phyloP scores from a whole-genome alignment of 2,113 vertebrate genomes.

The Prietella phreatophila region DNA sequence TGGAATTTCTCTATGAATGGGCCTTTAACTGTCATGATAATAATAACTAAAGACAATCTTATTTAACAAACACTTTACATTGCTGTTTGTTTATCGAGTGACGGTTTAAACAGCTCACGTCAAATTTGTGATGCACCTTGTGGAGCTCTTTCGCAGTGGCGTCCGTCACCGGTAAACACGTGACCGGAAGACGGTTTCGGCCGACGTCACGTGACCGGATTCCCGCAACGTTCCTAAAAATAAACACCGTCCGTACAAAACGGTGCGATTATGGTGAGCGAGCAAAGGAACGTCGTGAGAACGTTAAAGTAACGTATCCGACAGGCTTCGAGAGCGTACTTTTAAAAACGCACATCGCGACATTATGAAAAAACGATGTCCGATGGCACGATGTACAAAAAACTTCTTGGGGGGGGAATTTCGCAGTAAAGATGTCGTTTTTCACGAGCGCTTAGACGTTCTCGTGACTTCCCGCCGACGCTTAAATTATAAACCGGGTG shows the following conservation, averaged over 20 bases:
- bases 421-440: not conserved
- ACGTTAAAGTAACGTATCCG: not conserved
- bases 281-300: not conserved
- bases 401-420: no score
- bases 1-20: conserved; percentile 16
- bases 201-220: no score
- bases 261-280: not conserved
- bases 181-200: no score
- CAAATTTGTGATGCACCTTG: no score
- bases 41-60: conserved; percentile 9
- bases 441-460: no score
- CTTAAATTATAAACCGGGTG: not conserved
- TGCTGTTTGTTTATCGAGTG: not conserved
- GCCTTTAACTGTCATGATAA: not conserved
- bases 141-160: no score
- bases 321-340: not conserved
- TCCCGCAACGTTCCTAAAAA: no score
- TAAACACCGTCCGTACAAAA: not conserved
- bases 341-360: not conserved
- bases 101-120: not conserved
- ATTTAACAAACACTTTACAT: not conserved
- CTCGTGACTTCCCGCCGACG: not conserved
- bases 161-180: no score
- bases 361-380: no score
- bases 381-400: no score